phyloP scores from a whole-genome alignment of 2,113 vertebrate genomes.

The Ptyas mucosa region DNA sequence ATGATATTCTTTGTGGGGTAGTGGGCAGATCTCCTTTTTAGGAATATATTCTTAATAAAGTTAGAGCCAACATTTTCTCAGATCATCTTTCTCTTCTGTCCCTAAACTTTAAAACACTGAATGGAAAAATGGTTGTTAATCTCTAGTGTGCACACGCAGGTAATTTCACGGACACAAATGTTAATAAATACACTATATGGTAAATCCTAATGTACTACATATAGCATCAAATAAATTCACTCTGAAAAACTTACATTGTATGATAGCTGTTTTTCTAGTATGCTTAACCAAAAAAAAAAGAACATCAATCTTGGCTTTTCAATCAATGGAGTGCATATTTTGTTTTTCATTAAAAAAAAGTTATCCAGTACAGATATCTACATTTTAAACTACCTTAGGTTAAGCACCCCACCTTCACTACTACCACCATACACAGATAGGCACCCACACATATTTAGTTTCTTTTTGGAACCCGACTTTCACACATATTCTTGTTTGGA shows the following conservation, averaged over 20 bases:
- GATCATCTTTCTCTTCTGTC: not conserved
- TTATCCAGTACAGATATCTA: not conserved
- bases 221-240: not conserved
- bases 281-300: not conserved
- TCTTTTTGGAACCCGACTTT: not conserved
- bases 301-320: not conserved
- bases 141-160: not conserved
- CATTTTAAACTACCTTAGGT: not conserved
- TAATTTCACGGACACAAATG: not conserved
- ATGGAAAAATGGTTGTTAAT: not conserved
- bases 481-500: not conserved
- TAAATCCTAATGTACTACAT: not conserved
- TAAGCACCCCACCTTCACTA: not conserved
- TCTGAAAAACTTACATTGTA: not conserved
- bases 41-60: not conserved
- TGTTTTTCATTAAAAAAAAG: not conserved
- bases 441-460: not conserved
- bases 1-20: not conserved
- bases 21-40: not conserved
- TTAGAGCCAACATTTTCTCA: not conserved
- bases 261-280: not conserved
- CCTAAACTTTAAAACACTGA: not conserved
- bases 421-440: not conserved
- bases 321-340: not conserved
- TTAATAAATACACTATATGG: not conserved